phyloP scores from a whole-genome alignment of 2,888 invertebrate genomes.

The Cataglyphis livida region DNA sequence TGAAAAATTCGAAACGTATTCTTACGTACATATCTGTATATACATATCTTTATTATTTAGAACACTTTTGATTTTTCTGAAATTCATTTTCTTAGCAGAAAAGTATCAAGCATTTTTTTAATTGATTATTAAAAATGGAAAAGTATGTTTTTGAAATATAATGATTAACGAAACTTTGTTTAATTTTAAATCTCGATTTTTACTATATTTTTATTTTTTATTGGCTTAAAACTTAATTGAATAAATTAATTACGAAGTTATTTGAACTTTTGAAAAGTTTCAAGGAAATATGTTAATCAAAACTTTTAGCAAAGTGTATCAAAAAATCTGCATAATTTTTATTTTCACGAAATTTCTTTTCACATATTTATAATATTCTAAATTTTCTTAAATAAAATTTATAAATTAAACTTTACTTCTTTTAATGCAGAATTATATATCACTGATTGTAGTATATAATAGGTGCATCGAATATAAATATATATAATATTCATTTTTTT shows the following conservation, averaged over 20 bases:
- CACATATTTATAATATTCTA: not conserved
- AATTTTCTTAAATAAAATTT: not conserved
- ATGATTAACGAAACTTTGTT: not conserved
- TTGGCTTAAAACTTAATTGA: not conserved
- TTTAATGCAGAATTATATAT: not conserved
- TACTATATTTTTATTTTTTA: not conserved
- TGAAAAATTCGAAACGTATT: not conserved
- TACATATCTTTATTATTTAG: not conserved
- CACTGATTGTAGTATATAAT: not conserved
- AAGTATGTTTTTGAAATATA: not conserved
- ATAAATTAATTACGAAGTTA: not conserved
- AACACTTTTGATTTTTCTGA: not conserved
- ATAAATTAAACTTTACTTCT: not conserved
- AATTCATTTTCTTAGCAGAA: not conserved
- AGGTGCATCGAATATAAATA: no score
- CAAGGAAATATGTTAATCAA: not conserved
- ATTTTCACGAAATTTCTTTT: not conserved
- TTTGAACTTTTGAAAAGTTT: not conserved
- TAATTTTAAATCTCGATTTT: not conserved
- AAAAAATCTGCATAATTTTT: not conserved
- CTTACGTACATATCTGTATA: not conserved
- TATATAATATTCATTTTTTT: not conserved
- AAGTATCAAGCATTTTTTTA: not conserved
- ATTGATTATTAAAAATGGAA: not conserved
- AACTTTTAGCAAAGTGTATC: not conserved